Evolutionary conservation across 2,888 invertebrate species (phyloP).

Genomic region (Pherbina coryleti): DNA sequence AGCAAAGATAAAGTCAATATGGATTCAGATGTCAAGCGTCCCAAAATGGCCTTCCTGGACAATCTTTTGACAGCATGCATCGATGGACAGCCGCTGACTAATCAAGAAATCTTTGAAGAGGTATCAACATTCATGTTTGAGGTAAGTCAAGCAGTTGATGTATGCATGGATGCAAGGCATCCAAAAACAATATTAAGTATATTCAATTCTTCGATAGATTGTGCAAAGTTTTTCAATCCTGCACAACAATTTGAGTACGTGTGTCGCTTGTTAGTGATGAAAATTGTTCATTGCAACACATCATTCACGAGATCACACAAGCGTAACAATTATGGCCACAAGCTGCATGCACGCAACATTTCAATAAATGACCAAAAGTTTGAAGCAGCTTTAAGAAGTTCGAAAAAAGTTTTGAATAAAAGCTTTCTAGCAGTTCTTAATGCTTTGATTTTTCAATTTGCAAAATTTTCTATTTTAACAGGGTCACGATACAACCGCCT

Average conservation of each 20-base stretch:
- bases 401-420: too few species aligned
- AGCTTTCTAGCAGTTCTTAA: too few species aligned
- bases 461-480: constrained; percentile 48
- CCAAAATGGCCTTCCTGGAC: constrained; percentile 60
- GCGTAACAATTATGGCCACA: neutral
- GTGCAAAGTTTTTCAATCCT: neutral
- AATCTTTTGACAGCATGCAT: constrained; percentile 57
- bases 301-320: neutral
- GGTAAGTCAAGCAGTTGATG: constrained; percentile 43
- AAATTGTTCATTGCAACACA: too few species aligned
- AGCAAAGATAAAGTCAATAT: neutral
- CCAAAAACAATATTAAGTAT: too few species aligned
- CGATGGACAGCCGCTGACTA: constrained; percentile 54
- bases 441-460: too few species aligned
- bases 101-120: constrained; percentile 59
- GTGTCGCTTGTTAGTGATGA: neutral
- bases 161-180: too few species aligned
- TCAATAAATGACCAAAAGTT: neutral
- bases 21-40: constrained; percentile 45
- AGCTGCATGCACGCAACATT: neutral
- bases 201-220: too few species aligned
- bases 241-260: neutral
- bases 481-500: constrained; percentile 75
- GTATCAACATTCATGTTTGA: constrained; percentile 62
- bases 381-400: too few species aligned